A percentile compares a stretch with the other conserved stretches of the same genome.
These are phyloP conservation scores for Danio kyathit DNA, from an alignment of 2,797 vertebrate species.

Conservation along the genomic window DNA sequence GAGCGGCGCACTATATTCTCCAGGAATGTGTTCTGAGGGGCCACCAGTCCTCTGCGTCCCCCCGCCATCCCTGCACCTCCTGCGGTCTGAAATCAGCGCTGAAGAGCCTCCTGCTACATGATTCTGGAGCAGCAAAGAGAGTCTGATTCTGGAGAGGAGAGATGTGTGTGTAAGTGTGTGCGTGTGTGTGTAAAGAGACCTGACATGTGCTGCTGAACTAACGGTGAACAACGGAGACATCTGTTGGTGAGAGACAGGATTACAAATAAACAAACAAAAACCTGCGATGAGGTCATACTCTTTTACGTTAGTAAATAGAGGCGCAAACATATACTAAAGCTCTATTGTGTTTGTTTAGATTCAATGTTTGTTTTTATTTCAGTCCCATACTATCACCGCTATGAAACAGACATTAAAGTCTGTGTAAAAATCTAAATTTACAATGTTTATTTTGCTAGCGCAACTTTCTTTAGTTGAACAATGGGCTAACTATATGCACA, in stretches of 20 bases:
- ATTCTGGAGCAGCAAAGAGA: neutral
- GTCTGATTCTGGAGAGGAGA: neutral
- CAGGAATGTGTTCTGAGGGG: conserved; percentile 94
- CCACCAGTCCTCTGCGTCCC: conserved; percentile 91
- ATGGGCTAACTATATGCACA: too few relatives aligned
- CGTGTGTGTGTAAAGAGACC: neutral
- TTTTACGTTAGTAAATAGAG: too few relatives aligned
- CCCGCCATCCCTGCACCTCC: conserved; percentile 86
- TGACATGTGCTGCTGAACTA: neutral
- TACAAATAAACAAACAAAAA: neutral
- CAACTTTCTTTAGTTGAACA: too few relatives aligned
- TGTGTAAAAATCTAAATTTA: too few relatives aligned
- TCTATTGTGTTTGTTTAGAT: neutral
- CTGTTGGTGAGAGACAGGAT: conserved; percentile 6
- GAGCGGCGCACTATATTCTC: conserved; percentile 94
- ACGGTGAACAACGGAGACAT: conserved; percentile 10
- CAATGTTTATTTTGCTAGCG: too few relatives aligned
- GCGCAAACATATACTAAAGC: neutral
- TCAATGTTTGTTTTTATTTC: neutral
- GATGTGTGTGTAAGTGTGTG: too few relatives aligned
- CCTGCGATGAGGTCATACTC: neutral
- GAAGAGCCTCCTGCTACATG: conserved; percentile 39
- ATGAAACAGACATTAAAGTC: too few relatives aligned
- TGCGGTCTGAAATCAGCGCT: conserved; percentile 45
- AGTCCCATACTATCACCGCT: too few relatives aligned